Conservation (phyloP, 2,888 invertebrate species). For the Keiferia lycopersicella region DNA sequence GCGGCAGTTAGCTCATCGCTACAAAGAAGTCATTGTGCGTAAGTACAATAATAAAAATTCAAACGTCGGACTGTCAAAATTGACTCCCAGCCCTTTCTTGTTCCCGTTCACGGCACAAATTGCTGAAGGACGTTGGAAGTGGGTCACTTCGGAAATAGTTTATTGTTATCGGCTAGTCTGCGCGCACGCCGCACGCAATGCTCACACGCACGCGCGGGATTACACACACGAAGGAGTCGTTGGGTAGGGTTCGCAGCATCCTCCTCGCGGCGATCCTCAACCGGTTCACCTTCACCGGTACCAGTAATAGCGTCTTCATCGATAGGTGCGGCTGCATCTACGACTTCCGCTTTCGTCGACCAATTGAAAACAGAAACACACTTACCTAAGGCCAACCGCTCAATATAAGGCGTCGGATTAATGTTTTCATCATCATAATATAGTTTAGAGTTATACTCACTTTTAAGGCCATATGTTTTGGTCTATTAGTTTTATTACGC, state of each 20-base stretch:
- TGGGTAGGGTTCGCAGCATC: conserved; percentile 67
- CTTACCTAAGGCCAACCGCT: conserved; percentile 72
- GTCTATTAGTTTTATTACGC: conserved; percentile 72
- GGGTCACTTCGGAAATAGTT: conserved; percentile 82
- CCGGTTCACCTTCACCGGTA: conserved; percentile 65
- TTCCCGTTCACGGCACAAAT: conserved; percentile 79
- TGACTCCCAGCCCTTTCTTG: conserved; percentile 75
- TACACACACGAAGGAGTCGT: conserved; percentile 60
- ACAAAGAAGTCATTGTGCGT: conserved; percentile 55
- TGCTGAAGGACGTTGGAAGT: conserved; percentile 79
- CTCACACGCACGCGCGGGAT: conserved; percentile 63
- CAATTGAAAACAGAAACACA: conserved; percentile 51
- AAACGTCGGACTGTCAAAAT: conserved; percentile 61
- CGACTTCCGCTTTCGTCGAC: conserved; percentile 69
- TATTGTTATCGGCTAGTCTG: conserved; percentile 80
- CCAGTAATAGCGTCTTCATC: conserved; percentile 45
- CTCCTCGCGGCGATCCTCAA: conserved; percentile 59
- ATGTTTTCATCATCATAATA: conserved; percentile 64
- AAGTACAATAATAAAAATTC: conserved; percentile 61
- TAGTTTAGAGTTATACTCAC: conserved; percentile 56
- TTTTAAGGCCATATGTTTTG: conserved; percentile 66
- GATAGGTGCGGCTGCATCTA: conserved; percentile 49
- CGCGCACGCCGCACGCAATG: conserved; percentile 75
- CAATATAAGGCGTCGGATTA: conserved; percentile 68
- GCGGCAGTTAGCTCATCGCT: conserved; percentile 52